Conservation (phyloP, 2,888 invertebrate genomes). For the Siphonodentalium dalli region DNA sequence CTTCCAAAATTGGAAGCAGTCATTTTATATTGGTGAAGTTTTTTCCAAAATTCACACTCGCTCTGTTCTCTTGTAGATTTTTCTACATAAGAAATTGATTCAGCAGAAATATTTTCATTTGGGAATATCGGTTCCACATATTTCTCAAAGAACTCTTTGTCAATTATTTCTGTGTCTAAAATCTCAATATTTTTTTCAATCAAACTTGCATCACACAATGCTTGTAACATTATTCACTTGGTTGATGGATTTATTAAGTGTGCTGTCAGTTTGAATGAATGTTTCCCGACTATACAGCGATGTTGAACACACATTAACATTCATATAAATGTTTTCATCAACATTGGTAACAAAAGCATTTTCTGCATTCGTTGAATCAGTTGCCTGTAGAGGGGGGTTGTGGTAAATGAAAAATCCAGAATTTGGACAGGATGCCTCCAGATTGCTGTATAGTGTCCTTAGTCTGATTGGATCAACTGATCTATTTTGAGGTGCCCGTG, state of each 20-base stretch:
- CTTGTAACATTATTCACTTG: too few relatives aligned
- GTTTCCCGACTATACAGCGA: too few relatives aligned
- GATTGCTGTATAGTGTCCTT: background rate
- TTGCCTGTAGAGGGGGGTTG: background rate
- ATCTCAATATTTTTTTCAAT: background rate
- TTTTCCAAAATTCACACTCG: constrained; percentile 6
- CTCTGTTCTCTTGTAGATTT: constrained; percentile 4
- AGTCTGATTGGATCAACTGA: constrained; percentile 4
- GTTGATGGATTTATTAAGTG: too few relatives aligned
- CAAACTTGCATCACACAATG: too few relatives aligned
- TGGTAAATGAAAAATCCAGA: constrained; percentile 20
- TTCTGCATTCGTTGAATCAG: background rate
- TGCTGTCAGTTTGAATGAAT: too few relatives aligned
- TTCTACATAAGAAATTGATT: background rate
- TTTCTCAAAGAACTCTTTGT: background rate
- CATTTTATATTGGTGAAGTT: constrained; percentile 6
- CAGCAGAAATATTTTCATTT: background rate
- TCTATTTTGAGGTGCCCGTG: constrained; percentile 16
- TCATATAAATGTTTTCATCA: too few relatives aligned
- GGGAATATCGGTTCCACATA: background rate
- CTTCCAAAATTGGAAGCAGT: constrained; percentile 26
- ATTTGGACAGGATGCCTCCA: constrained; percentile 11
- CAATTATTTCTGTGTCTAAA: background rate
- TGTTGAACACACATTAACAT: too few relatives aligned
- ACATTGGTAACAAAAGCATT: too few relatives aligned